Evolutionary conservation across 2,797 vertebrate genomes (phyloP), one percentile per base, ranked within the genome.

Genomic region (Lacerta agilis): DNA sequence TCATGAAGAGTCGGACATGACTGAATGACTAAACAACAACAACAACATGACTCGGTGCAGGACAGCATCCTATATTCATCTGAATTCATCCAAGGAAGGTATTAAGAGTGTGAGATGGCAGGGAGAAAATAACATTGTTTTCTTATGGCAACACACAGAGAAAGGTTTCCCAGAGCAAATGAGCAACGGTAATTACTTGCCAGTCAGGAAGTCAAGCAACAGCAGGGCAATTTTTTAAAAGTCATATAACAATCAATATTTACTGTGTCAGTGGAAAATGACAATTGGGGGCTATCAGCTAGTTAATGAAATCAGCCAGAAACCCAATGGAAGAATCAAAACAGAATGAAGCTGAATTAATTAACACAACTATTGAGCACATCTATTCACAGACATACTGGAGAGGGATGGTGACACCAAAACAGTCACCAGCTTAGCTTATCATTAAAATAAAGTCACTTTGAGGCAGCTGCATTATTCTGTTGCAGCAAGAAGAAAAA

Each of bases 311-410:
- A 67, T 81, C 73, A 90, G 15, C 11, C 72, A 73, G 0, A 0
- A 90, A 84, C 90, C 84, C 67, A 92, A 43, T 7, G 2, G 7
- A 18, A 76, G 2, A 88, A 86, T 89, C 71, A 89, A 89, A 90
- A 71, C 1, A 83, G 49, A 15, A 82, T 27, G 33, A 84, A 15
- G 0, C 76, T 1, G 5, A 58, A 89, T 73, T 88, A 85, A 90
- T 85, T 85, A 1, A 83, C 89, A 55, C 58, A 1, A 79, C 49
- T 20, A 33, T 79, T 73, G 82, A 90, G 0, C 5, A 72, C 8
- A 78, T 85, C 20, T 75, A 77, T 82, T 9, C 20, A 88, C 58
- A 72, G 66, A 83, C n/a, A 61, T 64, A 15, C n/a, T 18, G 10
- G 11, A 1, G 69, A 38, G 33, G 67, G n/a, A 45, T 33, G 82